Base-by-base conservation (phyloP, 2,888 invertebrate species). In the Camponotus fellah region DNA sequence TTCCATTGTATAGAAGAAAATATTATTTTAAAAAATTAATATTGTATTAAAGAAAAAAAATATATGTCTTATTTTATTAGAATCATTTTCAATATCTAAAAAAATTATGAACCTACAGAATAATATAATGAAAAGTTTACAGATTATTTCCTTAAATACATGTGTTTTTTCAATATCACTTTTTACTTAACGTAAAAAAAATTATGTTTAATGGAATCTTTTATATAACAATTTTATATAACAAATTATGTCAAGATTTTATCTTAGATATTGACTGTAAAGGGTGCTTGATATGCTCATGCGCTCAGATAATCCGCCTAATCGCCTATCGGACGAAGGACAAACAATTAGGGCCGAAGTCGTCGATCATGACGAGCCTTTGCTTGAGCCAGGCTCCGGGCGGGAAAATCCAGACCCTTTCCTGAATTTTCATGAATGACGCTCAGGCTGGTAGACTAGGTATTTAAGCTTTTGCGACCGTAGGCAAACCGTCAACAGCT, bases 401-500 rank as follows among this genome's bases (percentile, higher is more conserved):
- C 68, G 37, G 46, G 58, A 32, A 65, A 80, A 79, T 86, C 62
- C 56, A 56, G 76, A 80, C 71, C 79, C 79, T 82, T 81, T 71
- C 77, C 76, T 77, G 75, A 83, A 86, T 85, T 85, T 88, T 81
- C 43, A 62, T 66, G 68, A 80, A 82, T 80, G 77, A 56, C 82
- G 69, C 32, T 69, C 66, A 65, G 53, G 37, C 53, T 68, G 77
- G 84, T 83, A 82, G 85, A 86, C 74, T 85, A 72, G 86, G 80
- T 86, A 88, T 82, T 88, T 83, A 84, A 91, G 86, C 85, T 88
- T 89, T 86, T 86, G 89, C 89, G 87, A 88, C 88, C 76, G 82
- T 85, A 71, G 86, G 86, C 86, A 77, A 86, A 82, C 87, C 89
- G 89, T 92, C 89, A 88, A 91, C 92, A 92, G 90, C 92, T 92